Conservation (phyloP, 2,797 vertebrate genomes). For the Aphelocoma californica region DNA sequence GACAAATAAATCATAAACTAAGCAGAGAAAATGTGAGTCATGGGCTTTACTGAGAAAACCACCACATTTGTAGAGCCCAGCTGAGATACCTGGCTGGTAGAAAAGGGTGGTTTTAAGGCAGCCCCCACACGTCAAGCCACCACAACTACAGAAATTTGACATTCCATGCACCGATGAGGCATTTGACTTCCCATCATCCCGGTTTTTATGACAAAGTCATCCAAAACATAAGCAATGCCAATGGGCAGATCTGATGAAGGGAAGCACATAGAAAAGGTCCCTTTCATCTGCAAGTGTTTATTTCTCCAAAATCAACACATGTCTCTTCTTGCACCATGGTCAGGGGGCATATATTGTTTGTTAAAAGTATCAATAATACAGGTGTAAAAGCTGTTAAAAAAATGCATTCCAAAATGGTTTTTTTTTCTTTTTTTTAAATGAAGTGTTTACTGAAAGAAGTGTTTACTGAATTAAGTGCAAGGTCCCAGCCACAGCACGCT, state of each 20-base stretch:
- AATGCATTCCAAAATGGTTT: neutral
- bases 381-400: slow-evolving; percentile 6
- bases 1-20: neutral
- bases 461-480: neutral
- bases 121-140: neutral
- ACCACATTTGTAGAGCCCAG: neutral
- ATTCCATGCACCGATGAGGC: accelerated
- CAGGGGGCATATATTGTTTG: accelerated
- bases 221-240: neutral
- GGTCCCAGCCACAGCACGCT: slow-evolving; percentile 26
- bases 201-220: neutral
- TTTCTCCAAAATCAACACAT: neutral
- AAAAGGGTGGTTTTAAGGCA: neutral
- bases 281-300: neutral
- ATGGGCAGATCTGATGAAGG: neutral
- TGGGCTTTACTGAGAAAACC: neutral
- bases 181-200: neutral
- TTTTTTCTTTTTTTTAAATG: neutral
- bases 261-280: neutral
- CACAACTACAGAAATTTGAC: neutral
- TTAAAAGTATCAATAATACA: neutral
- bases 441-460: slow-evolving; percentile 29
- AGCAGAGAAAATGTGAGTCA: slow-evolving; percentile 44
- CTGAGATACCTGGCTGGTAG: neutral
- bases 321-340: neutral